Evolutionary conservation across 2,797 vertebrate genomes (phyloP), one percentile per base, ranked within the genome.

Genomic region (Apodemus agrarius): DNA sequence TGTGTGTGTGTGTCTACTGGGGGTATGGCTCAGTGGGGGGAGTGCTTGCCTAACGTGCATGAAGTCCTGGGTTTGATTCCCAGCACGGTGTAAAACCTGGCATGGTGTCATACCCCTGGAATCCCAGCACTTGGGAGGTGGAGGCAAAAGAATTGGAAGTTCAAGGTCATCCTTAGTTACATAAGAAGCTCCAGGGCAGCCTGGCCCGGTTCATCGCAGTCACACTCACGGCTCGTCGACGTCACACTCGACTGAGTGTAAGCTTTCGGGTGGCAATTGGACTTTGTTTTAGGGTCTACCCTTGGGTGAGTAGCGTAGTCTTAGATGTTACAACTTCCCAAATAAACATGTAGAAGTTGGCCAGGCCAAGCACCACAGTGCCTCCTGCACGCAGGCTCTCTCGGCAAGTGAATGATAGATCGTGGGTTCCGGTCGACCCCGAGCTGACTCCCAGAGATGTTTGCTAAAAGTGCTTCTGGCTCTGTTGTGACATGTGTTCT

Each of bases 381-480:
- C 10, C 13, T 61, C 52, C 78, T 40, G 3, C n/a, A 83, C 43
- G 59, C 24, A 63, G 76, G 40, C 40, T 46, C 59, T 82, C 49
- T 43, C 87, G 89, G 92, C 49, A 74, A 91, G 52, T 37, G 93
- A 91, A 67, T 54, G 89, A 95, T 85, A 69, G 75, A 63, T 17
- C 31, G 3, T 0, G 1, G 72, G 94, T 87, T 95, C 91, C 93
- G 75, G 19, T 11, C 0, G 89, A 95, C 97, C 95, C 59, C 0
- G 0, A 79, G 85, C 88, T 2, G 87, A 97, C 96, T 90, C 92
- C 89, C 93, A 69, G 96, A 95, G 96, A 96, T 75, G 83, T 84
- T 94, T 95, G 96, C 96, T 98, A 83, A 97, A 97, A 97, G 97
- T 96, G 90, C 96, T 97, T 90, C 96, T 97, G 97, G 97, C 97